Evolutionary conservation across 2,797 vertebrate species (phyloP).

Genomic region (Allobates femoralis): DNA sequence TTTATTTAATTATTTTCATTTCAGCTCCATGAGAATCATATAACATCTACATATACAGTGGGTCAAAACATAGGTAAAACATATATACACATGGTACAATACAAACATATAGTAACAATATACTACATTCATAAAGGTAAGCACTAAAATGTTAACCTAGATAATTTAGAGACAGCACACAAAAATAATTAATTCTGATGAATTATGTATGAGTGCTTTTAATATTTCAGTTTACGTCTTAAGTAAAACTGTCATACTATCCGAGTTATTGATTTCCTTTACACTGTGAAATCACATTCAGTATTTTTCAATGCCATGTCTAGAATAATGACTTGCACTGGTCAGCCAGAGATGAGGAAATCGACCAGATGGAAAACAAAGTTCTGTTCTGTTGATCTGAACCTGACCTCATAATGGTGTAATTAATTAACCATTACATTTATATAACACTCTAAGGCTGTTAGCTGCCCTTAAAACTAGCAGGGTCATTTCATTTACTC

Average conservation of each 20-base stretch:
- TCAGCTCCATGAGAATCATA: neutral
- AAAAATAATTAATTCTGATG: slow-evolving; percentile 24
- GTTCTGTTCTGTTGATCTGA: slow-evolving; percentile 51
- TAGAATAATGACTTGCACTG: slow-evolving; percentile 50
- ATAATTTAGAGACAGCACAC: neutral
- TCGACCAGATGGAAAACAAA: slow-evolving; percentile 50
- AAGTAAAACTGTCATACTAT: slow-evolving; percentile 51
- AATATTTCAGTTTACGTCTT: slow-evolving; percentile 24
- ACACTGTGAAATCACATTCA: slow-evolving; percentile 32
- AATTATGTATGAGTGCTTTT: slow-evolving; percentile 38
- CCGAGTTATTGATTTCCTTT: slow-evolving; percentile 49
- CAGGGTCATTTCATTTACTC: slow-evolving; percentile 51
- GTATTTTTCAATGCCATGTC: slow-evolving; percentile 36
- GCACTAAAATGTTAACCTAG: slow-evolving; percentile 15
- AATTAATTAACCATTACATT: slow-evolving; percentile 59
- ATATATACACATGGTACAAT: neutral
- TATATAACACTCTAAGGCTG: slow-evolving; percentile 42
- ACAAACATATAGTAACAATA: neutral
- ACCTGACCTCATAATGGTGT: slow-evolving; percentile 58
- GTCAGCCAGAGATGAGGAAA: slow-evolving; percentile 52
- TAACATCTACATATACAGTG: neutral
- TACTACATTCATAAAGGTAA: neutral
- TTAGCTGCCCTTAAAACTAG: slow-evolving; percentile 42
- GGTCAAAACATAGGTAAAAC: neutral
- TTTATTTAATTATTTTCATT: too few relatives aligned